phyloP scores from a whole-genome alignment of 2,113 vertebrate species.

The Prionailurus viverrinus region DNA sequence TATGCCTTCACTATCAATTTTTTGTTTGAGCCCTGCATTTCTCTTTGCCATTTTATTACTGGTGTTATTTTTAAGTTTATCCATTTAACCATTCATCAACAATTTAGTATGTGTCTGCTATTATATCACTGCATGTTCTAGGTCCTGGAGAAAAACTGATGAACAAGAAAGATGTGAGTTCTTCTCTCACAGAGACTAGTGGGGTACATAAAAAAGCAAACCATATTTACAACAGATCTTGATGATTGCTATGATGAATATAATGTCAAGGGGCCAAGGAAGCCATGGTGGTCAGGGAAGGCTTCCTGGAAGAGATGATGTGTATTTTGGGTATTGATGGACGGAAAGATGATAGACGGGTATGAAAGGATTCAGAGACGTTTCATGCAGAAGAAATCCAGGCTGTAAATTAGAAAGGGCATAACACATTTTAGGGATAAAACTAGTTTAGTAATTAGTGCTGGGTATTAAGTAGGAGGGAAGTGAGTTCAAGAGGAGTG shows the following conservation, averaged over 20 bases:
- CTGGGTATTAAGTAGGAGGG: neutral
- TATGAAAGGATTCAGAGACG: neutral
- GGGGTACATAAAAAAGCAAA: neutral
- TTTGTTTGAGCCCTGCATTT: neutral
- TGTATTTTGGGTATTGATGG: neutral
- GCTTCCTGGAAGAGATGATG: neutral
- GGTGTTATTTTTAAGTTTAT: neutral
- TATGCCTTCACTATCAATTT: neutral
- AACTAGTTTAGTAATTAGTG: neutral
- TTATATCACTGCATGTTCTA: neutral
- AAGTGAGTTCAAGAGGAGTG: neutral
- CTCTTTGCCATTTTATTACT: slow-evolving; percentile 2
- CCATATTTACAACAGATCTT: neutral
- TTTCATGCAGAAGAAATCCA: neutral
- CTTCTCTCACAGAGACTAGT: neutral
- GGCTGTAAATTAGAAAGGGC: neutral
- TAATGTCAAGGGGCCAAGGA: neutral
- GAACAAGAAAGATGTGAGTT: neutral
- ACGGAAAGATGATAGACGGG: neutral
- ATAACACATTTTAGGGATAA: neutral
- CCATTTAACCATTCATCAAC: neutral
- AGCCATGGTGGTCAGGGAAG: neutral
- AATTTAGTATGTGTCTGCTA: neutral
- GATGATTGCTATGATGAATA: neutral
- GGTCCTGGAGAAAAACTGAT: neutral